These are phyloP conservation scores for Halictus ligatus DNA, from an alignment of 2,888 invertebrate species.

Conservation along the genomic window DNA sequence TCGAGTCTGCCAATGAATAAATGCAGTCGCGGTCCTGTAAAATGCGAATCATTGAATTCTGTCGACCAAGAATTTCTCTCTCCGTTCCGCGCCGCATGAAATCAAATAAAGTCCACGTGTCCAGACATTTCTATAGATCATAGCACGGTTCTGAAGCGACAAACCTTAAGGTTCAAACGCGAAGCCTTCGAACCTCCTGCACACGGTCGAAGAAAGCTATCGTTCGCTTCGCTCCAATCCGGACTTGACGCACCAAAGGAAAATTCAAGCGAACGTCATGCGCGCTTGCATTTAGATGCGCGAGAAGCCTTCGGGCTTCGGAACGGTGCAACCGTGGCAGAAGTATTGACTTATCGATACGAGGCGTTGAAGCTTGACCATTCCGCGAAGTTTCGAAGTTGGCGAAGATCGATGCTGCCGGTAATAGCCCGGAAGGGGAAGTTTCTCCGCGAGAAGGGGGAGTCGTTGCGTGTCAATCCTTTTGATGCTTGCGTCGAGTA, in stretches of 20 bases:
- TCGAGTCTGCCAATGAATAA: neutral
- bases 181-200: neutral
- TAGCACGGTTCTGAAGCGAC: neutral
- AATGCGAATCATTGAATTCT: neutral
- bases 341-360: neutral
- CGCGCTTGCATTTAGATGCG: neutral
- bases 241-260: neutral
- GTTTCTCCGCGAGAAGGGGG: neutral
- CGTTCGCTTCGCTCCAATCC: neutral
- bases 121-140: neutral
- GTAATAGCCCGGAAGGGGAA: neutral
- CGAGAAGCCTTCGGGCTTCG: neutral
- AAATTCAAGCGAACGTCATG: neutral
- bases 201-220: neutral
- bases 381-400: neutral
- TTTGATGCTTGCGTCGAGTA: neutral
- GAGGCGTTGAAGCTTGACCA: neutral
- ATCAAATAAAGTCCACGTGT: neutral
- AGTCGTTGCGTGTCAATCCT: neutral
- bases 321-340: neutral
- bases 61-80: neutral
- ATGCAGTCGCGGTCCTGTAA: neutral
- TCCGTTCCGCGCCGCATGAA: neutral
- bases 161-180: neutral
- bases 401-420: neutral